phyloP scores from a whole-genome alignment of 2,797 vertebrate genomes.

The Sciurus carolinensis region DNA sequence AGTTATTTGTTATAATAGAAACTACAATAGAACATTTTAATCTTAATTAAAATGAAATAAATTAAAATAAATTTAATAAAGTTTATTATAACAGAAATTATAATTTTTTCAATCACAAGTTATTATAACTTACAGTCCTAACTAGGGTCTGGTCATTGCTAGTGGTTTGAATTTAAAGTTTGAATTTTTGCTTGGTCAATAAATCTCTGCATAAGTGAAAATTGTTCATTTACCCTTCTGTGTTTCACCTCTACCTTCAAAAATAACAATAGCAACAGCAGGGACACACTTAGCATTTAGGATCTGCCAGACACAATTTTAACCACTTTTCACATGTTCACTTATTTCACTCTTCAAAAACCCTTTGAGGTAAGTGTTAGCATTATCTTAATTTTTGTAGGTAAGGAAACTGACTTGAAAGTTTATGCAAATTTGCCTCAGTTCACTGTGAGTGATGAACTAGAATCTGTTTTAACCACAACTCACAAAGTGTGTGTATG shows the following conservation, averaged over 20 bases:
- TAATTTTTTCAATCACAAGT: neutral
- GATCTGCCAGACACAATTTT: neutral
- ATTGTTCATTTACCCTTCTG: neutral
- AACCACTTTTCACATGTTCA: neutral
- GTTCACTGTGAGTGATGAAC: neutral
- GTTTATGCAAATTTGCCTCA: neutral
- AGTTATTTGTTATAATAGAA: conserved; percentile 30
- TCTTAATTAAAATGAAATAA: conserved; percentile 28
- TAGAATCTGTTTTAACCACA: neutral
- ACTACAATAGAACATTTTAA: conserved; percentile 1
- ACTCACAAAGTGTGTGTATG: neutral
- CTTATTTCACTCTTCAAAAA: neutral
- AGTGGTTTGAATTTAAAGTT: neutral
- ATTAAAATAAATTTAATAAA: neutral
- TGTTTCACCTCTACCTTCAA: neutral
- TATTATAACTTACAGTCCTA: neutral
- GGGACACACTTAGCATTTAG: neutral
- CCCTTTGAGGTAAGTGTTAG: neutral
- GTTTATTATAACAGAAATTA: conserved; percentile 14
- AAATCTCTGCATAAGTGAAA: neutral
- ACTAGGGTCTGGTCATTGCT: neutral
- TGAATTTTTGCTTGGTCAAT: neutral
- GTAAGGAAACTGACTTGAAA: neutral
- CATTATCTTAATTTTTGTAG: neutral
- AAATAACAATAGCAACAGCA: neutral